These are phyloP conservation scores for Albula goreensis DNA, from an alignment of 2,113 vertebrate species.

Conservation along the genomic window DNA sequence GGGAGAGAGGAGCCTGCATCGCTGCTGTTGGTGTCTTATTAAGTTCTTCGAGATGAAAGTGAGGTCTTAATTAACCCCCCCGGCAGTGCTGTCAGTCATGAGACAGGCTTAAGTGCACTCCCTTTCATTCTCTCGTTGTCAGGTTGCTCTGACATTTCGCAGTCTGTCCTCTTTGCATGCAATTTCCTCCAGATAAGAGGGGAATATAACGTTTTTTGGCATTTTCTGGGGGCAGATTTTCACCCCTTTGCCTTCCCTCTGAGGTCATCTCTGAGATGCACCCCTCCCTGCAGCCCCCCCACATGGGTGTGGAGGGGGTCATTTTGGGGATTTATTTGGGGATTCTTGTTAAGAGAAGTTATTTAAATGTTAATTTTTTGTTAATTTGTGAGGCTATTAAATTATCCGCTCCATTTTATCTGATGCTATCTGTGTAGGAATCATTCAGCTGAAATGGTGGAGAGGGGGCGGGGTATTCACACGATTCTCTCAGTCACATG, in stretches of 20 bases:
- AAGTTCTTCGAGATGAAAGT: conserved; percentile 16
- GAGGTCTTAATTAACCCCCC: neutral
- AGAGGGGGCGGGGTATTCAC: neutral
- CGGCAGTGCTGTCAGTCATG: neutral
- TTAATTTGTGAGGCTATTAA: too few relatives aligned
- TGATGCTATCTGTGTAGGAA: neutral
- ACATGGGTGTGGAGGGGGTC: too few relatives aligned
- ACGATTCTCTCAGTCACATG: neutral
- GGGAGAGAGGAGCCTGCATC: neutral
- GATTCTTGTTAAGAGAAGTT: neutral
- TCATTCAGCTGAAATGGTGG: neutral
- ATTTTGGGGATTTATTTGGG: neutral
- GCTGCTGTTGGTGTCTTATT: neutral
- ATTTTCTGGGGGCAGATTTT: neutral
- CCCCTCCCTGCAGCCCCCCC: too few relatives aligned
- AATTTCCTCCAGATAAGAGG: neutral
- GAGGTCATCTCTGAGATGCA: too few relatives aligned
- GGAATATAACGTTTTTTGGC: neutral
- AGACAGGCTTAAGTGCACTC: neutral
- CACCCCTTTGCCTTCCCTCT: neutral
- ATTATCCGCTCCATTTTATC: neutral
- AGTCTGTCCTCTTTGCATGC: neutral
- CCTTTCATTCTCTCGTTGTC: neutral
- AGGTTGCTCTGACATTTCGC: neutral
- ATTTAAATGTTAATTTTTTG: neutral